Percentiles rank a stretch among this genome's conserved stretches.
These are phyloP conservation scores for Camelus dromedarius DNA, from an alignment of 2,113 vertebrate genomes.

Conservation along the genomic window DNA sequence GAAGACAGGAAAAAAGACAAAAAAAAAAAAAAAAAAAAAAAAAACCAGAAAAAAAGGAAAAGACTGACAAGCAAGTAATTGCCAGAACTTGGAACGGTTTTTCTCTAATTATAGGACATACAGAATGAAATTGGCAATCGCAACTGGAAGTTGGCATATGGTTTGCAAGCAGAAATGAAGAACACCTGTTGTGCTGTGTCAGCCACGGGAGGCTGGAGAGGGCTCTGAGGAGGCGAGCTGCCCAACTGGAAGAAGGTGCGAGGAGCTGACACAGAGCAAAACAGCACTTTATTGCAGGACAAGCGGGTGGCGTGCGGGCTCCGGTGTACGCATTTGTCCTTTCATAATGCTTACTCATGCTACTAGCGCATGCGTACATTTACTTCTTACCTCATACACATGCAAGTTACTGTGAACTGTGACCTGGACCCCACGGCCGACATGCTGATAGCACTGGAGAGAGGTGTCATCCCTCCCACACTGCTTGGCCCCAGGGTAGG, in stretches of 20 bases:
- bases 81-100: neutral
- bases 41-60: neutral
- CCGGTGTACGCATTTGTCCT: too few species aligned
- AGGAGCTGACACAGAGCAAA: too few species aligned
- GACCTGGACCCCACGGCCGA: too few species aligned
- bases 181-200: neutral
- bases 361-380: too few species aligned
- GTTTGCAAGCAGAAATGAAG: conserved; percentile 28
- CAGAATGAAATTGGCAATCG: conserved; percentile 1
- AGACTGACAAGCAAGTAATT: neutral
- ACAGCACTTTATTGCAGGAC: too few species aligned
- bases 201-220: too few species aligned
- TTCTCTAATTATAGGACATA: neutral
- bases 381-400: too few species aligned
- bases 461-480: neutral
- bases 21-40: neutral
- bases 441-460: neutral
- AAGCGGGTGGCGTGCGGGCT: too few species aligned
- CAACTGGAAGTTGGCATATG: neutral
- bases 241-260: too few species aligned
- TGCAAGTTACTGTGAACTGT: too few species aligned
- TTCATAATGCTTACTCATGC: too few species aligned
- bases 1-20: neutral
- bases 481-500: neutral
- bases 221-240: too few species aligned